Percentiles rank a stretch among this genome's conserved stretches.
Conservation (phyloP, 2,888 invertebrate genomes). For the Sinotaia quadrata region DNA sequence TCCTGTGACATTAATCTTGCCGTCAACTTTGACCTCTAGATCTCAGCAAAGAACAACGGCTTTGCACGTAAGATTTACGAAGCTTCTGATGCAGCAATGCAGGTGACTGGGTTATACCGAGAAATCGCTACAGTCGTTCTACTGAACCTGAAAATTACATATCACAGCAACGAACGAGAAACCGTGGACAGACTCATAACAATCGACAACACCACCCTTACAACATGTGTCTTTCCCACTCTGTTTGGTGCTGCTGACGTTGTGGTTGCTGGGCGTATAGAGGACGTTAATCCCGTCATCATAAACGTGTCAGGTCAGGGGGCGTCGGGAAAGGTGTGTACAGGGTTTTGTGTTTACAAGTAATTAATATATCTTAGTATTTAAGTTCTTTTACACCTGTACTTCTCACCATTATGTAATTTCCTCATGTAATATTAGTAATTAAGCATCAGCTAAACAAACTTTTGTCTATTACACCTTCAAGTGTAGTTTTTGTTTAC, state of each 20-base stretch:
- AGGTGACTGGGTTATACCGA: constrained; percentile 77
- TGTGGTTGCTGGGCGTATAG: constrained; percentile 51
- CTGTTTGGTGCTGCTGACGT: constrained; percentile 57
- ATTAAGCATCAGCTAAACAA: too few relatives aligned
- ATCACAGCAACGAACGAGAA: constrained; percentile 37
- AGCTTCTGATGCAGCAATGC: constrained; percentile 80
- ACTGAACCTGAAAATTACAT: constrained; percentile 75
- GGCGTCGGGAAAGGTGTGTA: not conserved
- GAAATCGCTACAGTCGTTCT: constrained; percentile 82
- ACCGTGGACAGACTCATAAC: constrained; percentile 31
- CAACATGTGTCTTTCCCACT: constrained; percentile 48
- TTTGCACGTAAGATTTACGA: constrained; percentile 83
- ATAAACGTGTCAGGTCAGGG: not conserved
- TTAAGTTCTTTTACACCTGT: too few relatives aligned
- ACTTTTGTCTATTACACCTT: too few relatives aligned
- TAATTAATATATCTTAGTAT: too few relatives aligned
- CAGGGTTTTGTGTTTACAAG: too few relatives aligned
- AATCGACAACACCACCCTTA: constrained; percentile 49
- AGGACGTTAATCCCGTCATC: constrained; percentile 11
- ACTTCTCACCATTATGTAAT: too few relatives aligned
- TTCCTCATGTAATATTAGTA: too few relatives aligned
- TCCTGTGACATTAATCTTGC: too few relatives aligned
- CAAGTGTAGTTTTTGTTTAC: too few relatives aligned
- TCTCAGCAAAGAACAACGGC: constrained; percentile 80
- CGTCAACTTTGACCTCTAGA: too few relatives aligned